Evolutionary conservation across 2,113 vertebrate species (phyloP).

Genomic region (Trochalopteron elliotii): DNA sequence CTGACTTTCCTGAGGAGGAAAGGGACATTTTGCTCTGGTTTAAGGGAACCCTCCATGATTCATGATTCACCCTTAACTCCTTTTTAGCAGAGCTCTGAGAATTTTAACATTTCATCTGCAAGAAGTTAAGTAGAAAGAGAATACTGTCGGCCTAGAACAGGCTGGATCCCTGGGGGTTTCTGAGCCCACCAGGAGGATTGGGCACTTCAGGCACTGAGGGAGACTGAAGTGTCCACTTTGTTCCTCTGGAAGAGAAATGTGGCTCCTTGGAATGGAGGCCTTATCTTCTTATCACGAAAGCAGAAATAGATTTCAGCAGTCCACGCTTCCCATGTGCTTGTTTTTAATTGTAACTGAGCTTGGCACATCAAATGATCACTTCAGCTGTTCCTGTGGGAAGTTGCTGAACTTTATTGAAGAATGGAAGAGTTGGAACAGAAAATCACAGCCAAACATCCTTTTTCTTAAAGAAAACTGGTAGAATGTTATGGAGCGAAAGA

Average conservation of each 20-base stretch:
- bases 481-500: background rate
- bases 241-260: background rate
- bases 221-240: background rate
- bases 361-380: background rate
- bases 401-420: background rate
- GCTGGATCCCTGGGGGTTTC: background rate
- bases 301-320: background rate
- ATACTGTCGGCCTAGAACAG: background rate
- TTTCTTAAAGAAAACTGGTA: background rate
- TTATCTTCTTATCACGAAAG: rapidly evolving
- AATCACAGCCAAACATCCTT: background rate
- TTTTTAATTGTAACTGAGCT: background rate
- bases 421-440: background rate
- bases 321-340: background rate
- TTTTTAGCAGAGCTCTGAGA: background rate
- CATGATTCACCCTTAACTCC: rapidly evolving
- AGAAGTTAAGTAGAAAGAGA: background rate
- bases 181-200: background rate
- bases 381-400: background rate
- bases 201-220: background rate
- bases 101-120: background rate
- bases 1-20: background rate
- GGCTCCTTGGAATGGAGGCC: background rate
- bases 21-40: background rate
- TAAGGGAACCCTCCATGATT: background rate